Evolutionary conservation across 1,140 invertebrate species (phyloP).

Genomic region (Hycleus phaleratus): DNA sequence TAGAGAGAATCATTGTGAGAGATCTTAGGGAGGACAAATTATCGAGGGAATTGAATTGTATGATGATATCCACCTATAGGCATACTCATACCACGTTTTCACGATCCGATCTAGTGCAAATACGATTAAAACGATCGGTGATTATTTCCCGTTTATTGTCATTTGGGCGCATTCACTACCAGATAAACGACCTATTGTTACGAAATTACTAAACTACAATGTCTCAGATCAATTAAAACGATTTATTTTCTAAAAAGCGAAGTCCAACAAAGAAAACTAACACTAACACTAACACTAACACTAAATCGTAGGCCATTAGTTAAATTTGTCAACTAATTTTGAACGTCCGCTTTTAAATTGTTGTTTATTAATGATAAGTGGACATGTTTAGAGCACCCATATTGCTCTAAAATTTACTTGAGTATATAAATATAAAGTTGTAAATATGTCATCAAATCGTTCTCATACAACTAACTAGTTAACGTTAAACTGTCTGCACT

Average conservation of each 20-base stretch:
- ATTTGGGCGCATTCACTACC: slow-evolving; percentile 4
- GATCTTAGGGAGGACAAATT: slow-evolving; percentile 3
- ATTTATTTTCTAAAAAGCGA: not conserved
- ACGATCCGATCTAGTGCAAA: slow-evolving; percentile 8
- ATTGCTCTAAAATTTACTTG: not conserved
- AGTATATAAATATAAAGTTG: slow-evolving; percentile 17
- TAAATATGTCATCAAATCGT: slow-evolving; percentile 23
- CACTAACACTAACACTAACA: not conserved
- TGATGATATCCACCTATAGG: no score
- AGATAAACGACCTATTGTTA: slow-evolving; percentile 6
- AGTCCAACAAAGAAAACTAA: not conserved
- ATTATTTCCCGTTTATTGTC: not conserved
- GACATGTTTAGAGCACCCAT: slow-evolving; percentile 13
- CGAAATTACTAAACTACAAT: not conserved
- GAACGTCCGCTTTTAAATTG: slow-evolving; percentile 4
- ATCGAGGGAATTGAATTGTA: no score
- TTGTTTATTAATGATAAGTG: slow-evolving; percentile 14
- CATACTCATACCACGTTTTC: not conserved
- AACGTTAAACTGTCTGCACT: slow-evolving; percentile 22
- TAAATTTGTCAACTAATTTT: slow-evolving; percentile 12
- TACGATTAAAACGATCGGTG: slow-evolving; percentile 11
- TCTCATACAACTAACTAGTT: slow-evolving; percentile 20
- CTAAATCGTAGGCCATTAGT: not conserved
- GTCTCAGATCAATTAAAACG: no score
- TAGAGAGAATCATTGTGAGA: not conserved